Evolutionary conservation across 2,797 vertebrate species (phyloP).

Genomic region (Hemitrygon akajei): DNA sequence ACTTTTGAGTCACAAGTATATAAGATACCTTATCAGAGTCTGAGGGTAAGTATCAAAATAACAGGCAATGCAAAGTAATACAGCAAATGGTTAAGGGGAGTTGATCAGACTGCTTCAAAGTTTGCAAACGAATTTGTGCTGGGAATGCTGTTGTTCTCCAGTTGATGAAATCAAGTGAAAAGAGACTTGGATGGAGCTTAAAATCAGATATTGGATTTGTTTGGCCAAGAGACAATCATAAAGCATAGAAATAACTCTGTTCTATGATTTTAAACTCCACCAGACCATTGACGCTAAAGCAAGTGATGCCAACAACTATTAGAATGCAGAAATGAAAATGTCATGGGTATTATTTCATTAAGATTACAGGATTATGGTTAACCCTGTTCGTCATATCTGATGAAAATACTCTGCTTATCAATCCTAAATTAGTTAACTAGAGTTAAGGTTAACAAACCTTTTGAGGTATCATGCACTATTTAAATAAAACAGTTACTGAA

Average conservation of each 20-base stretch:
- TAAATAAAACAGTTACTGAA: background rate
- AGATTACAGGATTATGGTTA: background rate
- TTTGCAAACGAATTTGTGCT: no score
- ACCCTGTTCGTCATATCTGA: background rate
- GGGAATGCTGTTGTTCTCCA: no score
- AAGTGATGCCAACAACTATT: background rate
- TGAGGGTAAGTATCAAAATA: no score
- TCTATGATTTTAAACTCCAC: background rate
- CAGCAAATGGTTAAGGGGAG: no score
- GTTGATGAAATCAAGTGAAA: no score
- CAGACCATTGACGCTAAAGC: background rate
- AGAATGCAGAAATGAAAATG: background rate
- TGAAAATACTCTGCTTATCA: background rate
- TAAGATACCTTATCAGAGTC: no score
- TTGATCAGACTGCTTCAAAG: no score
- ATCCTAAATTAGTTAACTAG: background rate
- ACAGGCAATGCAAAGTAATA: no score
- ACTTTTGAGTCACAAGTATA: no score
- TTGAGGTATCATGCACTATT: background rate
- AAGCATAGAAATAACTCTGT: background rate
- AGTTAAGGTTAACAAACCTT: background rate
- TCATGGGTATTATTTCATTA: background rate
- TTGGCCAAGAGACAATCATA: no score
- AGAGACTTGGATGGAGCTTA: no score
- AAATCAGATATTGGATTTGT: no score